These are phyloP conservation scores for Phrynocephalus guinanensis DNA, from an alignment of 2,797 vertebrate species.

Conservation along the genomic window DNA sequence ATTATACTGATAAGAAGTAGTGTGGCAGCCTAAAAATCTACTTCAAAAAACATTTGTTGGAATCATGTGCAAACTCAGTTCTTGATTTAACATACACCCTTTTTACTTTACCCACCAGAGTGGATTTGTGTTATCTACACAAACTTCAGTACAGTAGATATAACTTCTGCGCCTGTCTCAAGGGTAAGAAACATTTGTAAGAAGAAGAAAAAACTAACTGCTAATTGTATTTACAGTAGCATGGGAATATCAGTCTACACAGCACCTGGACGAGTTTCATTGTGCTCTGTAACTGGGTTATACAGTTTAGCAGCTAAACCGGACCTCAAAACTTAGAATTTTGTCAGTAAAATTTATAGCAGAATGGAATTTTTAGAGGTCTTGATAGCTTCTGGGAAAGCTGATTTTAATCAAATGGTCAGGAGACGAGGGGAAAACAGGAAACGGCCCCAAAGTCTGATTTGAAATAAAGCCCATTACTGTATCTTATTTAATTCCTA, in stretches of 20 bases:
- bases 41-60: constrained; percentile 32
- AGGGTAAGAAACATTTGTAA: background rate
- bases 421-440: background rate
- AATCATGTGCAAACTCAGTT: constrained; percentile 56
- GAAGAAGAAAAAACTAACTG: background rate
- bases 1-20: constrained; percentile 22
- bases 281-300: background rate
- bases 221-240: background rate
- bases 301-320: background rate
- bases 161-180: background rate
- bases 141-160: background rate
- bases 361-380: background rate
- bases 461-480: background rate
- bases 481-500: background rate
- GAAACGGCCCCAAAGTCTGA: background rate
- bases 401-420: background rate
- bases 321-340: background rate
- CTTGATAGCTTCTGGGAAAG: background rate
- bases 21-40: constrained; percentile 5
- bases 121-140: background rate
- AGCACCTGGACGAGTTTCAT: background rate
- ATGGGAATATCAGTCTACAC: background rate
- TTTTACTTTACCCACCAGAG: background rate
- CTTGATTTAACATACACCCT: background rate
- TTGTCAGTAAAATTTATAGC: background rate